Conservation (phyloP, 1,140 invertebrate genomes). For the Theocolax elegans region DNA sequence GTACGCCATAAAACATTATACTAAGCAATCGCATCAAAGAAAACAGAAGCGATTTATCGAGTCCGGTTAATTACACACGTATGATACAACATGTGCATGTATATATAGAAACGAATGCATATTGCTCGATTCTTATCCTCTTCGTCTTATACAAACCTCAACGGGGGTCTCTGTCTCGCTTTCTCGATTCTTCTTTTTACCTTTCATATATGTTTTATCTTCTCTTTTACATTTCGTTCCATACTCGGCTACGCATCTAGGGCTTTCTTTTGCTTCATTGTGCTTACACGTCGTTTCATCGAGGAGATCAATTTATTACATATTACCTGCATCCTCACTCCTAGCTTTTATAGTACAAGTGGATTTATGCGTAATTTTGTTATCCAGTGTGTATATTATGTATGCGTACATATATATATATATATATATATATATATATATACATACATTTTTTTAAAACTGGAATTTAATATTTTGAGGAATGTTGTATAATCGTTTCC, state of each 20-base stretch:
- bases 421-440: too few relatives aligned
- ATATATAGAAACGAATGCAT: too few relatives aligned
- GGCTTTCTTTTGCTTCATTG: neutral
- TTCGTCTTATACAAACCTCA: too few relatives aligned
- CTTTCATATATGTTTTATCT: neutral
- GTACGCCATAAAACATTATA: too few relatives aligned
- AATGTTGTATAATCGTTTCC: too few relatives aligned
- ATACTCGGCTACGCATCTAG: neutral
- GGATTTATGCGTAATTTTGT: neutral
- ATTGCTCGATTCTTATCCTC: too few relatives aligned
- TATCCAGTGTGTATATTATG: neutral
- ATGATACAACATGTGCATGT: too few relatives aligned
- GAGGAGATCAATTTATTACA: neutral
- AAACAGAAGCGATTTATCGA: too few relatives aligned
- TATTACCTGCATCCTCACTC: neutral
- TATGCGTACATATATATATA: neutral
- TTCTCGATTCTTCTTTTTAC: neutral
- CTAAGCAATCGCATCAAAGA: too few relatives aligned
- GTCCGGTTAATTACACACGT: too few relatives aligned
- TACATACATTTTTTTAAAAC: too few relatives aligned
- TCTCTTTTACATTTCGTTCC: neutral
- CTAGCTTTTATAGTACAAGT: neutral
- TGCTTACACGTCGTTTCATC: neutral
- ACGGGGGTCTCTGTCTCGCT: neutral
- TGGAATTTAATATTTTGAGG: too few relatives aligned